phyloP scores from a whole-genome alignment of 2,888 invertebrate species.

The Euphydryas editha region DNA sequence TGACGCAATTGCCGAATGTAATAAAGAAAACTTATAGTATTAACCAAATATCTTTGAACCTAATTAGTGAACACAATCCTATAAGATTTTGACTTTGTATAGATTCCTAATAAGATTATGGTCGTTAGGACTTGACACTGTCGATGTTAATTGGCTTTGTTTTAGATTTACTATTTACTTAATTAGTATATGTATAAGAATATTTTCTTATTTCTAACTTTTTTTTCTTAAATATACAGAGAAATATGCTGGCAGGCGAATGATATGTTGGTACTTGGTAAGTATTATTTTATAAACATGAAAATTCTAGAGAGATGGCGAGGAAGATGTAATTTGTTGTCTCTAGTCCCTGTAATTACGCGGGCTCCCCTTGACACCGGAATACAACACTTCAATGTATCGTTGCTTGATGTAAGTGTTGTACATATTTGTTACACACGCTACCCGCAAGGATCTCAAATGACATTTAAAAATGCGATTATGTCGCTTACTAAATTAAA shows the following conservation, averaged over 20 bases:
- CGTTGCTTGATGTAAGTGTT: not conserved
- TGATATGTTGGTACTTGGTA: not conserved
- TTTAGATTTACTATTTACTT: conserved; percentile 2
- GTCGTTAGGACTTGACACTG: not conserved
- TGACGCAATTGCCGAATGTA: conserved; percentile 25
- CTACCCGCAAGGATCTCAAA: not conserved
- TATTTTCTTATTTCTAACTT: not conserved
- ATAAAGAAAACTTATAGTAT: conserved; percentile 32
- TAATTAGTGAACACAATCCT: conserved; percentile 36
- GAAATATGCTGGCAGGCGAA: not conserved
- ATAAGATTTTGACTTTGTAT: conserved; percentile 24
- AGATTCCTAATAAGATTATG: conserved; percentile 15
- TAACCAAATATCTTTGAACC: conserved; percentile 25
- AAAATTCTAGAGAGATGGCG: not conserved
- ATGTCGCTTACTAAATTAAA: no score
- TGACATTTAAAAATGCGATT: not conserved
- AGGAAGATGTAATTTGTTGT: not conserved
- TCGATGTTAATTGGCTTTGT: not conserved
- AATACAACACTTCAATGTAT: conserved; percentile 3
- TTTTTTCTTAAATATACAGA: no score
- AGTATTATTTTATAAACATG: not conserved
- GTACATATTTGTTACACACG: not conserved
- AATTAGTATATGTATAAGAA: not conserved
- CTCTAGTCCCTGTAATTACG: not conserved
- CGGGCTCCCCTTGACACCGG: not conserved